Evolutionary conservation across 2,888 invertebrate genomes (phyloP).

Genomic region (Coleophora flavipennella): DNA sequence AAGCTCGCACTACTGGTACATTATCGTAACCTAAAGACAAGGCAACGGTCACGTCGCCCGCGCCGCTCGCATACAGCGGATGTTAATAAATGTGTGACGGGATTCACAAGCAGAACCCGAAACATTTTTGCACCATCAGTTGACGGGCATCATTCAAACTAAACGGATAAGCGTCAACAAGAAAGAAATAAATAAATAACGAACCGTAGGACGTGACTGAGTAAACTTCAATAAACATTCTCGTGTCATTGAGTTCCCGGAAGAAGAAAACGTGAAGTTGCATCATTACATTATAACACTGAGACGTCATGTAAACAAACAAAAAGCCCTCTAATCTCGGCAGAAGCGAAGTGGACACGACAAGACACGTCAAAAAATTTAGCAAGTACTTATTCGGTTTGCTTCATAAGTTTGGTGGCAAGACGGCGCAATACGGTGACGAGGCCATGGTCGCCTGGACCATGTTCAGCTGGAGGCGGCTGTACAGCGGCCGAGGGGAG

Average conservation of each 20-base stretch:
- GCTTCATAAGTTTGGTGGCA: slow-evolving; percentile 16
- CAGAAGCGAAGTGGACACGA: too few species aligned
- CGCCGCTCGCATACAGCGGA: slow-evolving; percentile 56
- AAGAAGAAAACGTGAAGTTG: too few species aligned
- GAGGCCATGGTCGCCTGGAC: slow-evolving; percentile 69
- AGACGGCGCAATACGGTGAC: slow-evolving; percentile 68
- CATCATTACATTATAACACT: too few species aligned
- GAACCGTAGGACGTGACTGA: too few species aligned
- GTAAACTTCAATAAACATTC: too few species aligned
- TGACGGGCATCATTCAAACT: slow-evolving; percentile 34
- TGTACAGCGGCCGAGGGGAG: slow-evolving; percentile 46
- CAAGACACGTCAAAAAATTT: too few species aligned
- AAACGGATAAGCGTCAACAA: slow-evolving; percentile 32
- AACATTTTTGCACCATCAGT: slow-evolving; percentile 42
- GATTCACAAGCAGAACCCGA: slow-evolving; percentile 44
- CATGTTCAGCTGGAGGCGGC: slow-evolving; percentile 65
- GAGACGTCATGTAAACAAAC: too few species aligned
- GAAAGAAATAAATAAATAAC: too few species aligned
- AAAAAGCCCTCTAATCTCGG: too few species aligned
- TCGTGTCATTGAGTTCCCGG: too few species aligned
- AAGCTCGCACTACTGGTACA: slow-evolving; percentile 20
- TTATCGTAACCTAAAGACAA: too few species aligned
- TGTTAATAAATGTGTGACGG: slow-evolving; percentile 54
- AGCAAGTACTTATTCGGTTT: too few species aligned
- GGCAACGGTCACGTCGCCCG: slow-evolving; percentile 40